These are phyloP conservation scores for Malurus cyaneus DNA, from an alignment of 2,113 vertebrate genomes.

Conservation along the genomic window DNA sequence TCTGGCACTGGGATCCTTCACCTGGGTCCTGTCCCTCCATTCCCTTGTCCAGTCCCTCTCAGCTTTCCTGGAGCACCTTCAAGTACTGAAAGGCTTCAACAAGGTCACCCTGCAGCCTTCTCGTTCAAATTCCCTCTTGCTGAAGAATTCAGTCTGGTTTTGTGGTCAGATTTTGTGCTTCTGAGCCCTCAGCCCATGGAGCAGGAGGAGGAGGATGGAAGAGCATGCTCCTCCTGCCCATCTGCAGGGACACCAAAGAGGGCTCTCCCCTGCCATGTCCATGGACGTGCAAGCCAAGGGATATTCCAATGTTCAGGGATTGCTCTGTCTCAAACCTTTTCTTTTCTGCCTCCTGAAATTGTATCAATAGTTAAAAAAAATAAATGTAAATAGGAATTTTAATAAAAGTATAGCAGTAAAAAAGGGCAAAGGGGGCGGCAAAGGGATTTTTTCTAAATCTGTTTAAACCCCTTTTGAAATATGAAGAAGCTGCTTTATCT, in stretches of 20 bases:
- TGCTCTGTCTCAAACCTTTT: neutral
- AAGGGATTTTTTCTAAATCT: too few species aligned
- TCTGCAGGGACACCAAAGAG: neutral
- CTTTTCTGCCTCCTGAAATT: slow-evolving; percentile 1
- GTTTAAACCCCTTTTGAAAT: slow-evolving; percentile 60
- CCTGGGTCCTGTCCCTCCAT: neutral
- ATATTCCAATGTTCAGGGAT: neutral
- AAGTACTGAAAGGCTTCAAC: neutral
- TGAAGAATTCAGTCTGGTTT: neutral
- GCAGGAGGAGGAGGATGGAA: neutral
- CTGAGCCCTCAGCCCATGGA: neutral
- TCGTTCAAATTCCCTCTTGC: neutral
- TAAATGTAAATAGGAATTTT: slow-evolving; percentile 44
- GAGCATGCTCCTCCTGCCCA: neutral
- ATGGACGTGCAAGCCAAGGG: neutral
- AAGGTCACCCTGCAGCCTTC: neutral
- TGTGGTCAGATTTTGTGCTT: neutral
- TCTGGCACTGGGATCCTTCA: accelerated
- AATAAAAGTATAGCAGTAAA: slow-evolving; percentile 50
- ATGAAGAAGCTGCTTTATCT: slow-evolving; percentile 49
- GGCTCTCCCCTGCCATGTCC: neutral
- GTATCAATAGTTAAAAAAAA: neutral
- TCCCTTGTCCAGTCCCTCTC: neutral
- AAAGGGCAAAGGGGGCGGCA: too few species aligned
- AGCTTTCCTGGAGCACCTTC: neutral